Base-by-base conservation (phyloP, 2,888 invertebrate species). In the Caenorhabditis sulstoni region DNA sequence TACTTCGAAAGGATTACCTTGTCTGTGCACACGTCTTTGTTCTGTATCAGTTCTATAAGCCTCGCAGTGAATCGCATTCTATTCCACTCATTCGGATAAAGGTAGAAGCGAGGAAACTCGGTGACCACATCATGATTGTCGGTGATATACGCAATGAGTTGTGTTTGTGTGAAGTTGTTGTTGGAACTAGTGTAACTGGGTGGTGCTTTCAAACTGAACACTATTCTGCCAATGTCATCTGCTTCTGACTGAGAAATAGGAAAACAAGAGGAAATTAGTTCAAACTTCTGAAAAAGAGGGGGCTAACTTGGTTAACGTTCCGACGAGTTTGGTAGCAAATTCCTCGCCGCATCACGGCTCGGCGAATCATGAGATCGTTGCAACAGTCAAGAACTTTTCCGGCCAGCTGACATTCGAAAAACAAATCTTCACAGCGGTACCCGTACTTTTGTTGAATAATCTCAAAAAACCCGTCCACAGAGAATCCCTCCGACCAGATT, bases 71-170 rank as follows among this genome's bases (percentile, higher is more conserved):
- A 81, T 20, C 83, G 47, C 84, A 83, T 80, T 62, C 88, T 77
- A 64, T 88, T 89, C 86, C 86, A 89, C 57, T 89, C 87, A 74
- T 87, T 77, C 14, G 84, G 86, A 70, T 89, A 88, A 11, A 89
- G 65, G 61, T 89, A 89, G 52, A 81, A 89, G 22, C 89, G 71
- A 7, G 89, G 89, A 49, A 87, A 88, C 62, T 88, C 88, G n/a
- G 88, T 85, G 18, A 87, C 81, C 35, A 84, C 75, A 29, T 88
- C 83, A 64, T 85, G 84, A 70, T 89, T 88, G 70, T 89, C 89
- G n/a, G 87, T 89, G 3, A 87, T 66, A 62, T 88, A 88, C 18
- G 86, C 86, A 22, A 88, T 83, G 9, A 88, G 66, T 73, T 88
- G 88, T 3, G 86, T 81, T 82, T 87, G 88, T 12, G 81, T 83